Conservation (phyloP, 2,888 invertebrate genomes). For the Drosophila meridiana region DNA sequence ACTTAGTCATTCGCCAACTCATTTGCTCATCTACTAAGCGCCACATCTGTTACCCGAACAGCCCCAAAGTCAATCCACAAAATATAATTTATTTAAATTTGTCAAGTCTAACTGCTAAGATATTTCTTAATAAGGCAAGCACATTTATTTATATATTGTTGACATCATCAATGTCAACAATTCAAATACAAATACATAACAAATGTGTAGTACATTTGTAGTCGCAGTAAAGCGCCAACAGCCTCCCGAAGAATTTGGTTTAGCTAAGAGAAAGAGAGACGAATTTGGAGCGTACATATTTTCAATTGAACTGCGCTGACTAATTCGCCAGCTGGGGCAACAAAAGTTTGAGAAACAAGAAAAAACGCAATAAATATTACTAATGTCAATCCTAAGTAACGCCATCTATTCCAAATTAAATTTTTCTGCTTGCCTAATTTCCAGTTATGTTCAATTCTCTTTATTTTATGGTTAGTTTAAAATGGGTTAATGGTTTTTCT, state of each 20-base stretch:
- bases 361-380: constrained; percentile 1
- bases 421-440: constrained; percentile 12
- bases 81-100: constrained; percentile 10
- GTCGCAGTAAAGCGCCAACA: constrained; percentile 30
- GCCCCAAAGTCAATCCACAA: neutral
- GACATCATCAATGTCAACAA: constrained; percentile 41
- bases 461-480: neutral
- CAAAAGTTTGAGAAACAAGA: neutral
- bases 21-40: neutral
- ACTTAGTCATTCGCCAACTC: constrained; percentile 1
- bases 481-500: neutral
- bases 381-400: constrained; percentile 12
- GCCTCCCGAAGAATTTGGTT: constrained; percentile 42
- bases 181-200: constrained; percentile 17
- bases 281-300: constrained; percentile 14
- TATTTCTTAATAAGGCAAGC: constrained; percentile 3
- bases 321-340: constrained; percentile 13
- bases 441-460: constrained; percentile 2
- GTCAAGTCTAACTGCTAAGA: constrained; percentile 14
- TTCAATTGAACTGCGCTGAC: constrained; percentile 17
- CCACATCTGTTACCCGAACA: neutral
- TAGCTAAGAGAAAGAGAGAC: constrained; percentile 22
- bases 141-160: constrained; percentile 13
- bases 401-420: constrained; percentile 9
- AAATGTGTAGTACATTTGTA: neutral